A percentile compares a stretch with the other conserved stretches of the same genome.
phyloP scores from a whole-genome alignment of 2,888 invertebrate species.

The Psococerastis gibbosa region DNA sequence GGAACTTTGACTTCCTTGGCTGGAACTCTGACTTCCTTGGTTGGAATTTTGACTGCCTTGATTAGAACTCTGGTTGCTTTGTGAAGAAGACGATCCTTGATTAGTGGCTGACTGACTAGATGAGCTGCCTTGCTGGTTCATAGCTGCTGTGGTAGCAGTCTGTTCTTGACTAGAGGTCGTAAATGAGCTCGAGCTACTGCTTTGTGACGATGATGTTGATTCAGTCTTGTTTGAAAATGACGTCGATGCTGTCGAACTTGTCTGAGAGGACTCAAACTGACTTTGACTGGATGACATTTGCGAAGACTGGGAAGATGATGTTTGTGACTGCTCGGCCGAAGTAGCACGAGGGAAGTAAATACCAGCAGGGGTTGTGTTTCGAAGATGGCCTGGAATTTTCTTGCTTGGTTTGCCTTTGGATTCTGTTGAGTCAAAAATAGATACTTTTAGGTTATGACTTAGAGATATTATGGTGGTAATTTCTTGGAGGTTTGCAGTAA shows the following conservation, averaged over 20 bases:
- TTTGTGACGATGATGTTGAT: conserved; percentile 14
- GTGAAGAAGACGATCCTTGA: conserved; percentile 15
- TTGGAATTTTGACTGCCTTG: not conserved
- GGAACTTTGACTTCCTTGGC: not conserved
- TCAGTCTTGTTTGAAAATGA: conserved; percentile 2
- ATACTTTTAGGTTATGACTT: too few species aligned
- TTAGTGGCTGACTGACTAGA: conserved; percentile 13
- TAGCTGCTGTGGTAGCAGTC: conserved; percentile 13
- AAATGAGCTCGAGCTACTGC: conserved; percentile 12
- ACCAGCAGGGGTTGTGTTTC: not conserved
- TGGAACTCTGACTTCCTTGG: not conserved
- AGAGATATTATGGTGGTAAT: too few species aligned
- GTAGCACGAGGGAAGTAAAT: not conserved
- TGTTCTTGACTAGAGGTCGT: conserved; percentile 15
- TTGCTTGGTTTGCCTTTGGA: too few species aligned
- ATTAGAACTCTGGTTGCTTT: not conserved
- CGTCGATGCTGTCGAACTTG: conserved; percentile 17
- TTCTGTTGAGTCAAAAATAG: too few species aligned
- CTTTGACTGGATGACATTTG: conserved; percentile 12
- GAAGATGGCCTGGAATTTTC: too few species aligned
- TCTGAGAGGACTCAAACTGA: conserved; percentile 16
- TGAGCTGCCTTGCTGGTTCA: conserved; percentile 15
- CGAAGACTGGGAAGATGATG: not conserved
- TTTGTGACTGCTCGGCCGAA: not conserved
- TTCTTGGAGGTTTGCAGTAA: too few species aligned